Evolutionary conservation across 2,888 invertebrate species (phyloP).

Genomic region (Sminthurinus aureus): DNA sequence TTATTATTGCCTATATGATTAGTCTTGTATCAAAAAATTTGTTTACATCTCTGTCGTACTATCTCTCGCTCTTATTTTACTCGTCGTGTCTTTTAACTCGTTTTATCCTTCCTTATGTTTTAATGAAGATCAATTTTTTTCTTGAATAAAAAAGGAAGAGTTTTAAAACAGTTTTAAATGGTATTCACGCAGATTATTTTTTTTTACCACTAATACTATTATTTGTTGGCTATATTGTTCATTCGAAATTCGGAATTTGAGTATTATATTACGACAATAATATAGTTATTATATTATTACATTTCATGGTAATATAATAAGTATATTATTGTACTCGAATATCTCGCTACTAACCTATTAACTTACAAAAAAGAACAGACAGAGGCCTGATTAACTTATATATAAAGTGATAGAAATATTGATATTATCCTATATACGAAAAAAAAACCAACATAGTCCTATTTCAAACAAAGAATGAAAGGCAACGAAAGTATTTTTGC

Average conservation of each 20-base stretch:
- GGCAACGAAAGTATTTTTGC: not conserved
- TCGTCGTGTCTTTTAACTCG: not conserved
- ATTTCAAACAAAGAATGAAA: not conserved
- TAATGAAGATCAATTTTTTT: conserved; percentile 4
- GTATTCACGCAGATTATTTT: conserved; percentile 9
- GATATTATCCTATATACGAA: not conserved
- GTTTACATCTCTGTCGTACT: not conserved
- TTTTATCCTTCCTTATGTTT: conserved; percentile 8
- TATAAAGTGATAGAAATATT: not conserved
- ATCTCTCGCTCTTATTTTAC: conserved; percentile 1
- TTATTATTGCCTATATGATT: not conserved
- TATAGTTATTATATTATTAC: not conserved
- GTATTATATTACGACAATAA: not conserved
- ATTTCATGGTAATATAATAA: too few species aligned
- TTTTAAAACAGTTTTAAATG: conserved; percentile 16
- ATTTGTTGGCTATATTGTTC: not conserved
- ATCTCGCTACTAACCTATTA: not conserved
- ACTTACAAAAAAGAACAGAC: not conserved
- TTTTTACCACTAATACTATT: not conserved
- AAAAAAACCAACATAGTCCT: not conserved
- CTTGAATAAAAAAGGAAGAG: conserved; percentile 5
- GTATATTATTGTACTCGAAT: not conserved
- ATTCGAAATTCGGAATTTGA: not conserved
- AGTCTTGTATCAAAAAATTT: not conserved
- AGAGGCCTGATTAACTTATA: not conserved